Base-by-base conservation (phyloP, 2,113 vertebrate species). In the Xenopus laevis region DNA sequence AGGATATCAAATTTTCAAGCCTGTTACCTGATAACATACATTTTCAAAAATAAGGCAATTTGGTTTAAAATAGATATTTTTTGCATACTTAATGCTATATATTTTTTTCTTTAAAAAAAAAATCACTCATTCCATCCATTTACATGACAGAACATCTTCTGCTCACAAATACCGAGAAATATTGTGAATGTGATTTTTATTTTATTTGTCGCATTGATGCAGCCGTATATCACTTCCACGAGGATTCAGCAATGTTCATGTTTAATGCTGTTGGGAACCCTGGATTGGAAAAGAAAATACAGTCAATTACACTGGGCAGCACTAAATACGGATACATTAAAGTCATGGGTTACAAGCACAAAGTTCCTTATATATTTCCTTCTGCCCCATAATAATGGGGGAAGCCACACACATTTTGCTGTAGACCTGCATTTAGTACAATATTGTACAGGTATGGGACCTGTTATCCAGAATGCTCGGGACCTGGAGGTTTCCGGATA, bases 261-360 rank as follows among this genome's bases (percentile, higher is more conserved):
- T 81, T 89, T 91, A 96, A 84, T 94, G 93, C 86, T 96, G 96
- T 64, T 98, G 96, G 82, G 97, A 98, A 80, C 96, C 97, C 97
- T 98, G 84, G 72, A 81, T 70, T 76, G 74, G 82, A 21, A 52
- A 60, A 50, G 61, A 53, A 66, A 79, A 27, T 78, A 79, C 80
- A 79, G 77, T 15, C 55, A 74, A 55, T n/a, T 7, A 40, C 5
- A 40, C 6, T 40, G 33, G 33, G 2, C 1, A 40, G 33, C 33
- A 6, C 5, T 40, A 9, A 40, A 40, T 40, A 40, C 8, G 2
- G 8, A 40, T 40, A 1, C 8, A 40, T 4, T 40, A 40, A 40
- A 27, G 1, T 27, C 1, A 27, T 27, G 23, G 23, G 23, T 27
- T 1, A 27, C 8, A 40, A 40, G 33, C 6, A 27, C 33, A 40